Evolutionary conservation across 2,113 vertebrate genomes (phyloP).

Genomic region (Tupaia tana): DNA sequence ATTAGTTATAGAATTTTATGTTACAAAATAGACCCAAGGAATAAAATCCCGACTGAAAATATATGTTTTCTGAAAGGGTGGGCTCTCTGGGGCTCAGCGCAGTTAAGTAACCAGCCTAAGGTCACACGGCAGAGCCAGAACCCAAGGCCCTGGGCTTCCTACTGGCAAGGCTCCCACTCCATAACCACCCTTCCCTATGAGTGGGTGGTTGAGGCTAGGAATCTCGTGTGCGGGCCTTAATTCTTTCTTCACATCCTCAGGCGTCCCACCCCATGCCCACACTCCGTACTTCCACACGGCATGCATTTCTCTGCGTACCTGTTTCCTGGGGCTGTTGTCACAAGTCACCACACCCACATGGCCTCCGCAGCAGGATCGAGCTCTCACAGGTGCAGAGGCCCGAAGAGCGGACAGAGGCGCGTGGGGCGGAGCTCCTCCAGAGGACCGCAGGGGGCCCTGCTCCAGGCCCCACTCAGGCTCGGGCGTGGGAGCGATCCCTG

Average conservation of each 20-base stretch:
- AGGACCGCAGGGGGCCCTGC: neutral
- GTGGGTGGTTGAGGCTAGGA: neutral
- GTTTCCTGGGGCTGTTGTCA: neutral
- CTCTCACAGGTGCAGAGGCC: neutral
- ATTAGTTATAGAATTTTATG: neutral
- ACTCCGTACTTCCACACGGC: neutral
- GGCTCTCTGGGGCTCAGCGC: neutral
- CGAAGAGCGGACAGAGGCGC: rapidly evolving
- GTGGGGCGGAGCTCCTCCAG: rapidly evolving
- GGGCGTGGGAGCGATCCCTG: too few species aligned
- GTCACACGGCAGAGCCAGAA: neutral
- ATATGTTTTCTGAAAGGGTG: neutral
- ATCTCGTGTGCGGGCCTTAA: neutral
- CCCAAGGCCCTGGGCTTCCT: neutral
- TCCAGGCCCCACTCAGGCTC: neutral
- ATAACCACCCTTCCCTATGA: neutral
- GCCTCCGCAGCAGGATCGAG: neutral
- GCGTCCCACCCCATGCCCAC: too few species aligned
- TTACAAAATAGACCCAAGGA: neutral
- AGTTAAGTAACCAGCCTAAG: neutral
- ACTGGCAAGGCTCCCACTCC: too few species aligned
- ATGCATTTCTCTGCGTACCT: too few species aligned
- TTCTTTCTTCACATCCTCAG: neutral
- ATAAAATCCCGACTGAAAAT: neutral
- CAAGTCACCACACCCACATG: neutral